These are phyloP conservation scores for Laterallus jamaicensis DNA, from an alignment of 2,113 vertebrate genomes.

Conservation along the genomic window DNA sequence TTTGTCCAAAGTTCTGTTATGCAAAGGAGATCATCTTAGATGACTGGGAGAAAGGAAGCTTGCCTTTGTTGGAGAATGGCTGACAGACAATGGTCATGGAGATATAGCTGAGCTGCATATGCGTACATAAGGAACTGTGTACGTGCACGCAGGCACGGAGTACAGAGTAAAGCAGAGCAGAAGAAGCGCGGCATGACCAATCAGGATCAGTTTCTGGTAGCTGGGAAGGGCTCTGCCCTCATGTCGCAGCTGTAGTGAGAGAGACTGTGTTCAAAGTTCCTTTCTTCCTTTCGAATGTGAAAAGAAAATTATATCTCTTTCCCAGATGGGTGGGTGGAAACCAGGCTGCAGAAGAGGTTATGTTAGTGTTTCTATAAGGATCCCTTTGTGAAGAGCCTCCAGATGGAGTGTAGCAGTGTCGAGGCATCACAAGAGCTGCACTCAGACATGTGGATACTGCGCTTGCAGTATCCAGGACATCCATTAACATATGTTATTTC, in stretches of 20 bases:
- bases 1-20: not conserved
- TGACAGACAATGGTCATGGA: too few species aligned
- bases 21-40: not conserved
- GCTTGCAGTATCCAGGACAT: not conserved
- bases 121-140: too few species aligned
- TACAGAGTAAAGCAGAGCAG: too few species aligned
- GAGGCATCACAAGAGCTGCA: not conserved
- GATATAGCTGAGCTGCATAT: too few species aligned
- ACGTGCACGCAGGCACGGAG: too few species aligned
- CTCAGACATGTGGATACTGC: not conserved
- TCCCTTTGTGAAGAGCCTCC: not conserved
- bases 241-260: not conserved
- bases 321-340: not conserved
- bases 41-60: rapidly evolving
- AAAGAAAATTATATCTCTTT: not conserved
- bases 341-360: not conserved
- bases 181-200: too few species aligned
- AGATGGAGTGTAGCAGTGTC: not conserved
- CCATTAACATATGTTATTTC: not conserved
- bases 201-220: not conserved
- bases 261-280: not conserved
- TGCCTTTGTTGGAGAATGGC: too few species aligned
- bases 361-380: not conserved
- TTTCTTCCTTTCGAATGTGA: not conserved
- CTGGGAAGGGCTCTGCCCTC: not conserved